Percentiles rank a stretch among this genome's conserved stretches.
phyloP scores from a whole-genome alignment of 2,113 vertebrate genomes.

The Conger conger region DNA sequence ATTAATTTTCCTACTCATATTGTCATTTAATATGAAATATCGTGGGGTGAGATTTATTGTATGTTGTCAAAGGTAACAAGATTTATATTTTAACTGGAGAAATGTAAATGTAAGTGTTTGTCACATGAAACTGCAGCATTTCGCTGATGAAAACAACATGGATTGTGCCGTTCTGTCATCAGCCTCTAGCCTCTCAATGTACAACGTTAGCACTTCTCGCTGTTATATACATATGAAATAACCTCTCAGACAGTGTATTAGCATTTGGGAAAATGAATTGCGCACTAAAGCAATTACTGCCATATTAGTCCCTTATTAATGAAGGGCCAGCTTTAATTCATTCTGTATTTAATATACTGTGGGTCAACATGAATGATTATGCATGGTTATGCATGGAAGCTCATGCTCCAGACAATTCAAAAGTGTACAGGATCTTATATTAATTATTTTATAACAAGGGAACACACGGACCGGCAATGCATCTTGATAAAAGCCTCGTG shows the following conservation, averaged over 20 bases:
- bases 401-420: not conserved
- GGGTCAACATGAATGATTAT: not conserved
- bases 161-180: not conserved
- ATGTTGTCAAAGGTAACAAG: slow-evolving; percentile 33
- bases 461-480: not conserved
- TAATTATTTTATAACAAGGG: not conserved
- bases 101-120: slow-evolving; percentile 17
- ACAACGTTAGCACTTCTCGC: not conserved
- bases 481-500: slow-evolving; percentile 15
- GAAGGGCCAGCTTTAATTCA: not conserved
- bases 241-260: not conserved
- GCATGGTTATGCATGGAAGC: not conserved
- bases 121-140: slow-evolving; percentile 22
- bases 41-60: not conserved
- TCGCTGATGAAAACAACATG: slow-evolving; percentile 38
- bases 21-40: not conserved
- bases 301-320: not conserved
- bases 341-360: not conserved
- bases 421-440: not conserved
- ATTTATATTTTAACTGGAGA: slow-evolving; percentile 42
- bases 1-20: not conserved
- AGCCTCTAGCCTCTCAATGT: not conserved
- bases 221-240: not conserved
- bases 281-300: slow-evolving; percentile 13
- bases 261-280: not conserved